phyloP scores from a whole-genome alignment of 2,797 vertebrate species.

The Acanthurus lineatus region DNA sequence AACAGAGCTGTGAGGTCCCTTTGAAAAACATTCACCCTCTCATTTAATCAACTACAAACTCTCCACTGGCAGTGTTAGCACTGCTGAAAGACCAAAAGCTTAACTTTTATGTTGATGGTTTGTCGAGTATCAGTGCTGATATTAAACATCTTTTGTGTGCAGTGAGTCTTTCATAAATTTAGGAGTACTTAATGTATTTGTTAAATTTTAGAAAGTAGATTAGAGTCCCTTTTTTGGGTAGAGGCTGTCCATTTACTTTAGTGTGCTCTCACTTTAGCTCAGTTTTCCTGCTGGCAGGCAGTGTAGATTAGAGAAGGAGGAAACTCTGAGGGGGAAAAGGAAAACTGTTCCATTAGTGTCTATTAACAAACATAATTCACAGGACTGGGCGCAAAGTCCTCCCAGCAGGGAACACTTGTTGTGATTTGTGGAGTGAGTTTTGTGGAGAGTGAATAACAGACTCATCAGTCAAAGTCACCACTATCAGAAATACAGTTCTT shows the following conservation, averaged over 20 bases:
- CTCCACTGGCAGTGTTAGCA: conserved; percentile 16
- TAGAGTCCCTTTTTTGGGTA: conserved; percentile 6
- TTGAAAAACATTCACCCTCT: conserved; percentile 62
- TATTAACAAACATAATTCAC: conserved; percentile 51
- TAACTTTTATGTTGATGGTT: conserved; percentile 50
- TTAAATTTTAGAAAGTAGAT: conserved; percentile 30
- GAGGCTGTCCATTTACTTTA: conserved; percentile 23
- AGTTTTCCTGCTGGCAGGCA: conserved; percentile 29
- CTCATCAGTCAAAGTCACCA: conserved; percentile 18
- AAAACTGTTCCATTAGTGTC: conserved; percentile 37
- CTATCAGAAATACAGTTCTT: conserved; percentile 4
- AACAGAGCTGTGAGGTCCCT: conserved; percentile 42
- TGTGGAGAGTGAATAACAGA: conserved; percentile 9
- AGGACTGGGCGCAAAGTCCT: conserved; percentile 19
- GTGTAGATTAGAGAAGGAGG: conserved; percentile 27
- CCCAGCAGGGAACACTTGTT: conserved; percentile 43
- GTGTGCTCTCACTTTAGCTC: conserved; percentile 7
- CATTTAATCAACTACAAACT: conserved; percentile 33
- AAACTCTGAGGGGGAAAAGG: conserved; percentile 28
- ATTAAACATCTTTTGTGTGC: conserved; percentile 21
- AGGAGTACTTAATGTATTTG: conserved; percentile 8
- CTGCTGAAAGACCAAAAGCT: conserved; percentile 37
- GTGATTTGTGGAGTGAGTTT: conserved; percentile 43
- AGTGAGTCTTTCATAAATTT: conserved; percentile 24
- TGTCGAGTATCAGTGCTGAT: conserved; percentile 15